Conservation (phyloP, 2,113 vertebrate species). For the Psammodynastes pulverulentus region DNA sequence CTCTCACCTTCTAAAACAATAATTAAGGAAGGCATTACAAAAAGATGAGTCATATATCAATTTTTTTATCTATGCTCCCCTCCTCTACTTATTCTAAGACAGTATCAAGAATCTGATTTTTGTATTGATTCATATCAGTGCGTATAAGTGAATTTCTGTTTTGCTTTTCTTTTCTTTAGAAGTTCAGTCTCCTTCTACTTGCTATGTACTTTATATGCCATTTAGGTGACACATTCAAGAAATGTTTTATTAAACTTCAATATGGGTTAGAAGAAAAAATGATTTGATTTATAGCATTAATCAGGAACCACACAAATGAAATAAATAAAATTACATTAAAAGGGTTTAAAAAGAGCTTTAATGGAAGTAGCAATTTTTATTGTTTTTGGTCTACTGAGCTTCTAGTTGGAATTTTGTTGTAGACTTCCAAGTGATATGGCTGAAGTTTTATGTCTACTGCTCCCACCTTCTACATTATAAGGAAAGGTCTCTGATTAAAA, state of each 20-base stretch:
- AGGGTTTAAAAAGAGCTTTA: constrained; percentile 14
- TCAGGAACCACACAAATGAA: constrained; percentile 2
- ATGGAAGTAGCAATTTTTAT: constrained; percentile 10
- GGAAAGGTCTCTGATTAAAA: constrained; percentile 31
- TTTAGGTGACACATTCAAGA: constrained; percentile 34
- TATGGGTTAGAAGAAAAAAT: constrained; percentile 27
- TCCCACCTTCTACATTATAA: constrained; percentile 30
- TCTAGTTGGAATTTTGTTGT: constrained; percentile 40
- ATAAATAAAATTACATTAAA: constrained; percentile 5
- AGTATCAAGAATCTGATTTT: not conserved
- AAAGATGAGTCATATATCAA: not conserved
- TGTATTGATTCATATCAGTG: not conserved
- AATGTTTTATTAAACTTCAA: constrained; percentile 24
- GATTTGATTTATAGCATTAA: constrained; percentile 10
- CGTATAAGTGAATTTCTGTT: not conserved
- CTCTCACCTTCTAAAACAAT: not conserved
- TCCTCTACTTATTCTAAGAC: not conserved
- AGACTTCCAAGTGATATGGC: not conserved
- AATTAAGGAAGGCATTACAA: not conserved
- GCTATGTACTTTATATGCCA: constrained; percentile 6
- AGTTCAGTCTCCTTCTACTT: not conserved
- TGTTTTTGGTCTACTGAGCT: not conserved
- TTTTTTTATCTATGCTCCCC: not conserved
- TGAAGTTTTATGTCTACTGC: constrained; percentile 31
- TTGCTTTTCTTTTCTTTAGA: not conserved